A percentile compares a stretch with the other conserved stretches of the same genome.
These are phyloP conservation scores for Littorina saxatilis DNA, from an alignment of 1,140 invertebrate species.

Conservation along the genomic window DNA sequence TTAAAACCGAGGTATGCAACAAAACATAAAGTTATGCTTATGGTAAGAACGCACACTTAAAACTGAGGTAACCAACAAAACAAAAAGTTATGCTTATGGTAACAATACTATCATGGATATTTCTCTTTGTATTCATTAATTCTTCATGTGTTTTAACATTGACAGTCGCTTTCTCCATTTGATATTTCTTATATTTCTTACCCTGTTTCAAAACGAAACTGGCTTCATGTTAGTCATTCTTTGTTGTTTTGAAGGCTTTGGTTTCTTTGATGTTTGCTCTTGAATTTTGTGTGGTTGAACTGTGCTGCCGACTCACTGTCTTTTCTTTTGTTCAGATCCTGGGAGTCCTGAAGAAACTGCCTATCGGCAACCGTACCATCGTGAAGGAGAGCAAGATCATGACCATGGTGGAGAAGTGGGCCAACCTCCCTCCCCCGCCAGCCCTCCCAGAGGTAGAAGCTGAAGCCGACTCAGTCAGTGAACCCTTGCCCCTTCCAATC, in stretches of 20 bases:
- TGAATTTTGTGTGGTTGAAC: too few species aligned
- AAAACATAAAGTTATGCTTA: too few species aligned
- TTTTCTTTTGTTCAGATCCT: constrained; percentile 81
- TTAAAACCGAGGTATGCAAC: constrained; percentile 79
- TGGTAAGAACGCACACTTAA: too few species aligned
- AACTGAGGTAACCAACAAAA: too few species aligned
- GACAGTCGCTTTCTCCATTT: not conserved
- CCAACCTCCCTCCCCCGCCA: constrained; percentile 41
- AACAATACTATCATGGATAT: too few species aligned
- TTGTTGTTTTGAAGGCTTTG: too few species aligned
- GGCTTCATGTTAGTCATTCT: too few species aligned
- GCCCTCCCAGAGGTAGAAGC: constrained; percentile 53
- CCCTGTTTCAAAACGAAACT: too few species aligned
- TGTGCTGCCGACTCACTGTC: too few species aligned
- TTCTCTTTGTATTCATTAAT: not conserved
- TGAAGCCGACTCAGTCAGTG: constrained; percentile 36
- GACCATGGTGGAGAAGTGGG: constrained; percentile 81
- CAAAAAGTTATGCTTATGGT: too few species aligned
- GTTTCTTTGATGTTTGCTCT: too few species aligned
- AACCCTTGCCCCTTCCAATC: constrained; percentile 32
- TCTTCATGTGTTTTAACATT: not conserved
- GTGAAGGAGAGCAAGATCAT: constrained; percentile 92
- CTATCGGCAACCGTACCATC: constrained; percentile 95
- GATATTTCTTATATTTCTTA: not conserved
- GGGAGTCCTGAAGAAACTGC: constrained; percentile 86